phyloP scores from a whole-genome alignment of 2,113 vertebrate species.

The Dasyprocta punctata region DNA sequence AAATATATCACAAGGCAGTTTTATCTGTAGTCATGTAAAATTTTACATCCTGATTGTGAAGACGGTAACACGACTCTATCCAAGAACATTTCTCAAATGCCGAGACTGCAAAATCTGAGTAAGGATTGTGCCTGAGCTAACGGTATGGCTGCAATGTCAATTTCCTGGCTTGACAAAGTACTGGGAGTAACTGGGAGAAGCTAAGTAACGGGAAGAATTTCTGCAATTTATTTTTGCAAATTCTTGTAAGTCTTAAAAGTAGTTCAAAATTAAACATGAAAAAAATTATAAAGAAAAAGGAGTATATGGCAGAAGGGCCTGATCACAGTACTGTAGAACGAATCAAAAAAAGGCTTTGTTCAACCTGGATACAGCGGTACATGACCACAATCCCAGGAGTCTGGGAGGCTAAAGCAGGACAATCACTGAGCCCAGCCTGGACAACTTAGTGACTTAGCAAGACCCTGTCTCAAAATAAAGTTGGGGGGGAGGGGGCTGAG shows the following conservation, averaged over 20 bases:
- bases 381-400: not conserved
- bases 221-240: not conserved
- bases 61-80: not conserved
- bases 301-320: not conserved
- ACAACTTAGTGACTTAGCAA: not conserved
- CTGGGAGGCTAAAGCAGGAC: not conserved
- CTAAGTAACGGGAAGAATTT: not conserved
- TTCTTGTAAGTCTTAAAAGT: not conserved
- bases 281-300: not conserved
- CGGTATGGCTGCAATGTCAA: not conserved
- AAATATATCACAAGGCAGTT: not conserved
- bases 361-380: not conserved
- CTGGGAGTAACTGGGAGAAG: not conserved
- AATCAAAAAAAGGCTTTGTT: not conserved
- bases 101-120: conserved; percentile 3
- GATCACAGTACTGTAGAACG: not conserved
- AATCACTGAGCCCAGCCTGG: not conserved
- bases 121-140: not conserved
- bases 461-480: not conserved
- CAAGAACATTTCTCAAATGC: not conserved
- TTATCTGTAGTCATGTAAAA: not conserved
- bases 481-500: not conserved
- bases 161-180: not conserved
- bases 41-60: not conserved
- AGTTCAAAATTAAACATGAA: not conserved